These are phyloP conservation scores for Phocoena sinus DNA, from an alignment of 2,113 vertebrate species.

Conservation along the genomic window DNA sequence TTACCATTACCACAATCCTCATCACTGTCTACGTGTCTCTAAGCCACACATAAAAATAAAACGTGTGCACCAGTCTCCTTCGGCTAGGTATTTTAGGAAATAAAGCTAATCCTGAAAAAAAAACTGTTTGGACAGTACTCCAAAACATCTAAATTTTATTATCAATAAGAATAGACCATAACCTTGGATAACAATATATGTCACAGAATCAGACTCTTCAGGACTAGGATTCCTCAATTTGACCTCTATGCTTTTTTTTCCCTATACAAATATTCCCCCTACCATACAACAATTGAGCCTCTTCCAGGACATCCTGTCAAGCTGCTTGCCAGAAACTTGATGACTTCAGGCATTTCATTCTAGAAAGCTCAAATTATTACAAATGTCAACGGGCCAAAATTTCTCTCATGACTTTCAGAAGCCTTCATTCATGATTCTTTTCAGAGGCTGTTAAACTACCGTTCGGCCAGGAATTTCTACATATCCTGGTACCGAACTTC, in stretches of 20 bases:
- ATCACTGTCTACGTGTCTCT: neutral
- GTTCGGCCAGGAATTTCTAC: neutral
- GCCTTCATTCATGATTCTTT: neutral
- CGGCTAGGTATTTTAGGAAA: neutral
- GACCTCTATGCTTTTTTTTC: neutral
- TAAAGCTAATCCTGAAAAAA: neutral
- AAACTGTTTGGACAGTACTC: neutral
- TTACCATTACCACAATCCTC: neutral
- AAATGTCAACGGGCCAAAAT: neutral
- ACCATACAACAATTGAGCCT: neutral
- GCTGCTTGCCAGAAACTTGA: neutral
- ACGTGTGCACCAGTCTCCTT: neutral
- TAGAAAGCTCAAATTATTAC: neutral
- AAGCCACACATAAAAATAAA: neutral
- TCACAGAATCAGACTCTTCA: neutral
- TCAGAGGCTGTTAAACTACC: neutral
- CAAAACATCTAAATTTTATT: neutral
- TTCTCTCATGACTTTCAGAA: neutral
- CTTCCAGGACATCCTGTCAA: neutral
- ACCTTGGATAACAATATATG: neutral
- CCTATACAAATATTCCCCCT: neutral
- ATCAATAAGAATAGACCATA: neutral
- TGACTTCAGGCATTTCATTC: neutral
- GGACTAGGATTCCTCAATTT: neutral
- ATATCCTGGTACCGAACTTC: neutral